Evolutionary conservation across 2,797 vertebrate species (phyloP), one percentile per base, ranked within the genome.

Genomic region (Siniperca undulata): DNA sequence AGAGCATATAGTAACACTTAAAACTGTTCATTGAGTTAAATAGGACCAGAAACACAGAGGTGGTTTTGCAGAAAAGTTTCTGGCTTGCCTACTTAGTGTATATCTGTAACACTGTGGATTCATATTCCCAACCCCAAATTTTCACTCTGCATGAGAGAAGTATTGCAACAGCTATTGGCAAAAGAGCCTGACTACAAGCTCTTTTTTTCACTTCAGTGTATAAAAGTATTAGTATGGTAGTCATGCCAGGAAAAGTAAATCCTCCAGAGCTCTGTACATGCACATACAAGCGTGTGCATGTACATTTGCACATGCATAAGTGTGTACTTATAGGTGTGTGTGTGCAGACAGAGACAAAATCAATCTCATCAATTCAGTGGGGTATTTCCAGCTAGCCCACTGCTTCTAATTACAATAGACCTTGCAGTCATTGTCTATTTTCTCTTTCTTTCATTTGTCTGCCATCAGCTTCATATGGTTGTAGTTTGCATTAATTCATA

Each of bases 401-500:
- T 93, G 90, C 90, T 94, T 94, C 85, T 93, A 91, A 95, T 95
- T 94, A 94, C 90, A 93, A 86, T 66, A 89, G 91, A 90, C 89
- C 93, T 94, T 85, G 87, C 89, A 94, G 93, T 94, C 93, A 92
- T 92, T 87, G 89, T 93, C 92, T 91, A 84, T 90, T 94, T 92
- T 91, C 82, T 90, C 81, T 85, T 90, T 86, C 90, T 93, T 91
- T 92, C 77, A 78, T 87, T 89, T 58, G 80, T 85, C 86, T 92
- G 86, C 90, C 90, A 85, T 92, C 77, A 83, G 82, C 73, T 78
- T 95, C 94, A 95, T 92, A 90, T 95, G 94, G 94, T 93, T 94
- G 89, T 55, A 93, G 86, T 95, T 95, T 94, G 91, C 93, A 91
- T 94, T 92, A 74, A 93, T 93, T 95, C 91, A 90, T 92, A 94